Evolutionary conservation across 1,140 invertebrate species (phyloP), one percentile per base, ranked within the genome.

Genomic region (Drosophila quadrilineata): DNA sequence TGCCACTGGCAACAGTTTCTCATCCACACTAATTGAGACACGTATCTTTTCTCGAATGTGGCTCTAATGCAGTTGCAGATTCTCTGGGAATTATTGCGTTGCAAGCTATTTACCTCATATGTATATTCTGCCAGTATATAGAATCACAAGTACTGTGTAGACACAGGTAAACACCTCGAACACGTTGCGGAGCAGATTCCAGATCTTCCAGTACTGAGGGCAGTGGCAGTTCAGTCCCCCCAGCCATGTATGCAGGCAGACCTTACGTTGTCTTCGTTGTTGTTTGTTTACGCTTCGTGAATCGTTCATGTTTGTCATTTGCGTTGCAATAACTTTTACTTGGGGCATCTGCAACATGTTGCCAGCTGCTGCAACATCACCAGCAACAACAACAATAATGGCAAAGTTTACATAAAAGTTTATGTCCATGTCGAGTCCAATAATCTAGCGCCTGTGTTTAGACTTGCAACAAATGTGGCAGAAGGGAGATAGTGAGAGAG

Each of bases 291-390:
- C 56, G 29, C 26, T 41, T 45, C 68, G 69, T 35, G 12, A 59
- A 62, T 52, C 19, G 52, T 68, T 49, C 75, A 73, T 82, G 77
- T 84, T 82, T 82, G 77, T 82, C 77, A 82, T 82, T 82, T 64
- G 64, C 69, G 75, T 77, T 82, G 77, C 77, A 82, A 82, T 82
- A 82, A 82, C 77, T 82, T 82, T 69, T 63, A 66, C 69, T 66
- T 53, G 59, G 29, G 69, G 73, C 77, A 82, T 82, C 77, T 82
- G 77, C 69, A 73, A 45, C 62, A 54, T 56, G 77, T 77, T 67
- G 22, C 41, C 29, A 41, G 77, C 54, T 64, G 52, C 41, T 24
- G 24, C 29, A 19, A 14, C 10, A 29, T n/a, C n/a, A n/a, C n/a
- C n/a, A n/a, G n/a, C 10, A 36, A 35, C 16, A 17, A 24, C 21